phyloP scores from a whole-genome alignment of 2,113 vertebrate species.

The Rhinoderma darwinii region DNA sequence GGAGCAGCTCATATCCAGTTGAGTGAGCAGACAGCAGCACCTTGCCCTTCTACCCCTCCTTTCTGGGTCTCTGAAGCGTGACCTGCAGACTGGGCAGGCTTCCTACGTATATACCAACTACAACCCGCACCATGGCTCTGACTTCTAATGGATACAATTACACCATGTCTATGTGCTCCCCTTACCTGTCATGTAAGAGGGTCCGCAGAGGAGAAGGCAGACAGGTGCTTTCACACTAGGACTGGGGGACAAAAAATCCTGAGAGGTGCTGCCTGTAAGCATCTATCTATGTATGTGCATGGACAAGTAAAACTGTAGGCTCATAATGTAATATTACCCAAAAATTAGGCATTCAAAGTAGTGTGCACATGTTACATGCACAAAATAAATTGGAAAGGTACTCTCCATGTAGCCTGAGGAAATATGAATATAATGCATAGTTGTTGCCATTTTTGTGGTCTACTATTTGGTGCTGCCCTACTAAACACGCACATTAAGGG shows the following conservation, averaged over 20 bases:
- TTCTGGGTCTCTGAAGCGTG: constrained; percentile 79
- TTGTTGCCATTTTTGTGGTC: too few species aligned
- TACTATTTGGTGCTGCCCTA: too few species aligned
- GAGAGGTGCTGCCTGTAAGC: background rate
- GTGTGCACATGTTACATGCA: background rate
- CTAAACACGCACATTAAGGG: too few species aligned
- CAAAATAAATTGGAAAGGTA: too few species aligned
- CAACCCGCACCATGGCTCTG: constrained; percentile 9
- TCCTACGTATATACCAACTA: constrained; percentile 25
- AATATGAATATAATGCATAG: too few species aligned
- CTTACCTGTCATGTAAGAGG: constrained; percentile 47
- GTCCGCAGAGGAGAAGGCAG: constrained; percentile 37
- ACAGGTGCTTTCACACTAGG: constrained; percentile 34
- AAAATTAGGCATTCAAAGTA: background rate
- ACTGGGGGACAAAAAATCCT: background rate
- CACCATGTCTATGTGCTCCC: constrained; percentile 36
- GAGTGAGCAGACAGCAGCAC: constrained; percentile 80
- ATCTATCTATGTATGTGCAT: background rate
- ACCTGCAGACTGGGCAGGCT: constrained; percentile 65
- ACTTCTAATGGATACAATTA: constrained; percentile 34
- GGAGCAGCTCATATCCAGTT: constrained; percentile 83
- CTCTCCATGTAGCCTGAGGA: too few species aligned
- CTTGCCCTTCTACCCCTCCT: constrained; percentile 72
- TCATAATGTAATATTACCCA: background rate
- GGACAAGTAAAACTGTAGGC: background rate